A percentile compares a stretch with the other conserved stretches of the same genome.
phyloP scores from a whole-genome alignment of 2,797 vertebrate genomes.

The Xiphorhynchus erythropygius region DNA sequence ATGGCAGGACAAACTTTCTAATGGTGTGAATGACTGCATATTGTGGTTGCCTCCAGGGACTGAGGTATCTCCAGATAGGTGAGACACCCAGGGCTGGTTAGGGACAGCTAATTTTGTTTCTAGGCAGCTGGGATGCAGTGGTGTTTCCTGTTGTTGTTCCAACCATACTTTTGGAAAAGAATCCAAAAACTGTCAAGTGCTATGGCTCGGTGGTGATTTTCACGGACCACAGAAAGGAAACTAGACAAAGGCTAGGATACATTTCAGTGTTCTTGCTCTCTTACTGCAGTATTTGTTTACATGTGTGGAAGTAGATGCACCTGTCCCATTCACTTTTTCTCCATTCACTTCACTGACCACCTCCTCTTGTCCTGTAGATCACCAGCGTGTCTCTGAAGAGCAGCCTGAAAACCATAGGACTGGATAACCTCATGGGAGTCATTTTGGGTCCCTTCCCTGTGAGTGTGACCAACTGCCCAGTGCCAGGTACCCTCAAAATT shows the following conservation, averaged over 20 bases:
- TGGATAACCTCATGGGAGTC: not conserved
- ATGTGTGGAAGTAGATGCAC: not conserved
- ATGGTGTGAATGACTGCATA: not conserved
- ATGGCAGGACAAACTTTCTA: not conserved
- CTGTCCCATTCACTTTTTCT: not conserved
- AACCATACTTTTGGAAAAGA: not conserved
- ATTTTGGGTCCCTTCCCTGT: not conserved
- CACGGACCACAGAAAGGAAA: not conserved
- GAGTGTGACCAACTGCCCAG: not conserved
- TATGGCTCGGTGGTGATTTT: not conserved
- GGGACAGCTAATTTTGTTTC: not conserved
- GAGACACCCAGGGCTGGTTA: not conserved
- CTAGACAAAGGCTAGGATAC: not conserved
- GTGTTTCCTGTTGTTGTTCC: not conserved
- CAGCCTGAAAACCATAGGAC: not conserved
- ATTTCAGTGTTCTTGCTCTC: not conserved
- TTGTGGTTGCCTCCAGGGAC: not conserved
- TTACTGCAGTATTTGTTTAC: not conserved
- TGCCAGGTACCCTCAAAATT: not conserved
- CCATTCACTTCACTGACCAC: not conserved
- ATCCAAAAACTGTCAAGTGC: not conserved
- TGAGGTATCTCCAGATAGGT: not conserved
- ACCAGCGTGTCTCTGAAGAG: accelerated
- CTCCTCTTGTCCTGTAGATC: not conserved
- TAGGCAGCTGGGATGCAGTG: not conserved